phyloP scores from a whole-genome alignment of 2,113 vertebrate genomes.

The Anseranas semipalmata region DNA sequence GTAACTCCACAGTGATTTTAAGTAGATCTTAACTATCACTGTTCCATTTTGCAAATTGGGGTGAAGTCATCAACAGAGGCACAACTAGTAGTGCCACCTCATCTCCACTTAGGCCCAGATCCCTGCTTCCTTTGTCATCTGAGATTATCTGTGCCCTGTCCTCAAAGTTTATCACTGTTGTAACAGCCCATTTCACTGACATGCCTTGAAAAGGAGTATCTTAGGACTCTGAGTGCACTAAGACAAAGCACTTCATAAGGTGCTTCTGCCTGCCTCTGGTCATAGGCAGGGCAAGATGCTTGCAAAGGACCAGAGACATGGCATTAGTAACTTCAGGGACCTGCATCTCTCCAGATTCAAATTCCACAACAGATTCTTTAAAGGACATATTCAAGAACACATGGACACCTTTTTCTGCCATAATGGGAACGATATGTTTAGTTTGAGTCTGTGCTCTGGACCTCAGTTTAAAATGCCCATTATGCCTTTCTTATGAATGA shows the following conservation, averaged over 20 bases:
- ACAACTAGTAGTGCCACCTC: background rate
- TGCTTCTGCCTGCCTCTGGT: background rate
- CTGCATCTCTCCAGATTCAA: background rate
- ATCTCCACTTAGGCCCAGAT: background rate
- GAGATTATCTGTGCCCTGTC: background rate
- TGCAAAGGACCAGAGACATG: background rate
- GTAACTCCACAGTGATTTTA: background rate
- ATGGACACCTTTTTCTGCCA: background rate
- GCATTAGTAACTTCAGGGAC: background rate
- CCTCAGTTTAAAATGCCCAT: background rate
- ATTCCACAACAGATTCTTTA: background rate
- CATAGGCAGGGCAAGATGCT: background rate
- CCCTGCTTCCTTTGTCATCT: background rate
- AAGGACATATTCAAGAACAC: background rate
- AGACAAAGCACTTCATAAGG: background rate
- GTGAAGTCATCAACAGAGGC: background rate
- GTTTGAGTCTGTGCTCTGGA: background rate
- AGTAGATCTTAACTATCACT: background rate
- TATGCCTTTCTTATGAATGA: background rate
- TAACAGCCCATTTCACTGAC: background rate
- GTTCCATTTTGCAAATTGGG: background rate
- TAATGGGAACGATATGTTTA: background rate
- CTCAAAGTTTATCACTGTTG: background rate
- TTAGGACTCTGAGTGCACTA: background rate
- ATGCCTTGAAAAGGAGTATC: background rate